These are phyloP conservation scores for Pogonognathellus flavescens DNA, from an alignment of 1,140 invertebrate species.

Conservation along the genomic window DNA sequence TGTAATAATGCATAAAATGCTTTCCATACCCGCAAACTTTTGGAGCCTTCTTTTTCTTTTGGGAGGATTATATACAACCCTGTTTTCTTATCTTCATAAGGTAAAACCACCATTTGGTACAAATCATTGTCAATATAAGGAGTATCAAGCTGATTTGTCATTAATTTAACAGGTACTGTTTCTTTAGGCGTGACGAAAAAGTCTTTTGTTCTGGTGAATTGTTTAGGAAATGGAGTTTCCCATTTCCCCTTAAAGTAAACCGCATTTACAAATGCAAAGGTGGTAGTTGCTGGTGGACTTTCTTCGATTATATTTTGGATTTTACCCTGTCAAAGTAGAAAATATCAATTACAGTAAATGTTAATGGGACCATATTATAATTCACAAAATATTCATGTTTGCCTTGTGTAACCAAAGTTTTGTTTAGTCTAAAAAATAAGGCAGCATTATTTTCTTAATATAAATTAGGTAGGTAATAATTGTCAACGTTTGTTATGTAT, in stretches of 20 bases:
- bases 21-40: slow-evolving; percentile 50
- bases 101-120: slow-evolving; percentile 78
- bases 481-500: no score
- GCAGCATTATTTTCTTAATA: no score
- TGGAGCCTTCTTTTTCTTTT: slow-evolving; percentile 68
- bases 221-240: slow-evolving; percentile 78
- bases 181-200: slow-evolving; percentile 69
- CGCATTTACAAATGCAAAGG: slow-evolving; percentile 80
- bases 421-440: no score
- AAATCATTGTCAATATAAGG: slow-evolving; percentile 74
- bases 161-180: slow-evolving; percentile 75
- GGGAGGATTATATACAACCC: slow-evolving; percentile 82
- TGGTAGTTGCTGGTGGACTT: slow-evolving; percentile 72
- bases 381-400: no score
- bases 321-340: slow-evolving; percentile 72
- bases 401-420: no score
- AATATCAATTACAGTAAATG: background rate
- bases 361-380: background rate
- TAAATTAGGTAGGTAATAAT: no score
- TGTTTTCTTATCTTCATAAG: slow-evolving; percentile 77
- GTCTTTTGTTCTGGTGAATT: slow-evolving; percentile 70
- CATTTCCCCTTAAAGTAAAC: slow-evolving; percentile 85
- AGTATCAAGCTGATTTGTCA: slow-evolving; percentile 76
- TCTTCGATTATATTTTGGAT: slow-evolving; percentile 75
- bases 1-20: no score